Evolutionary conservation across 2,797 vertebrate genomes (phyloP), one percentile per base, ranked within the genome.

Genomic region (Scleropages formosus): DNA sequence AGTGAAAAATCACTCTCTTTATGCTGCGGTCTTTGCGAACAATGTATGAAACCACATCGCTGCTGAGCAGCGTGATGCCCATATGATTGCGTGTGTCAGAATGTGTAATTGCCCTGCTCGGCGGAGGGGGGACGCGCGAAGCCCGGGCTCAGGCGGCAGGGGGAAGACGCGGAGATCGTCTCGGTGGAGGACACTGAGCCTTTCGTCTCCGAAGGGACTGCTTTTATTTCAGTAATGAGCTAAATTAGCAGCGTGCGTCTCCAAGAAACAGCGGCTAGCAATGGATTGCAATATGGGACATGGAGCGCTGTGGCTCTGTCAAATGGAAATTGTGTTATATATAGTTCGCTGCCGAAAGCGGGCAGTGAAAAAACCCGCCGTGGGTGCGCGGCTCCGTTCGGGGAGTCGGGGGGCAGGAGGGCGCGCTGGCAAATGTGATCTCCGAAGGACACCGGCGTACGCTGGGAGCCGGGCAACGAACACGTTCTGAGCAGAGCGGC

Each of bases 21-120:
- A 73, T 61, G 69, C 73, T 72, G 56, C 66, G 7, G 77, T 31
- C 13, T 75, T 70, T n/a, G 18, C 63, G 72, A 39, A 39, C 68
- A 73, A 18, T 51, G 12, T 26, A 75, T 56, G 49, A 64, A 78
- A 77, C 77, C 53, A 16, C 74, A 46, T 71, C 47, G 44, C 46
- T 44, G 61, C 59, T 63, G 71, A 67, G 70, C 73, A 1, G 44
- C 66, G 61, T 16, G 53, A 39, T 31, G 72, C 63, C 16, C 78
- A 81, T 78, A 78, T 76, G 76, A 78, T 74, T 78, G 61, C 75
- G 63, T 75, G 74, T 81, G 77, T 78, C 78, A 78, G 61, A 78
- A 78, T 77, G 58, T 75, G 69, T 79, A 81, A 82, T 84, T 84
- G 79, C 74, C 69, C 31, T 31, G 24, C 49, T 74, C 2, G 72